Base-by-base conservation (phyloP, 2,113 vertebrate species). In the Chloroceryle aenea region DNA sequence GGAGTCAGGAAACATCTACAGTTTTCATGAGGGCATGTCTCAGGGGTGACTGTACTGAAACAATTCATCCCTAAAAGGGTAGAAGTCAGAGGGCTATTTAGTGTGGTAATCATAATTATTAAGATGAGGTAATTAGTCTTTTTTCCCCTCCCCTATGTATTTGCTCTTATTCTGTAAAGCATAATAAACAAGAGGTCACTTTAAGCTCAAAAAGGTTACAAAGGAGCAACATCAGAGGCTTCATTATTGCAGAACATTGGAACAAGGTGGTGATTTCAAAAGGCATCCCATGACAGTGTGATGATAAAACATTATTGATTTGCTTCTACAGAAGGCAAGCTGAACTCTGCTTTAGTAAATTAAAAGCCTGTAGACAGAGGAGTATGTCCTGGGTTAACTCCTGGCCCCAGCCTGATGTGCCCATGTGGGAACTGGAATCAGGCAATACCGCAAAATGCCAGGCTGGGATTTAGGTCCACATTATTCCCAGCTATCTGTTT, bases 101-200 rank as follows among this genome's bases (percentile, higher is more conserved):
- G 16, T 20, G 52, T 40, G n/a, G 4, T 48, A 43, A 61, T 73
- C 20, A 10, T 29, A 38, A 83, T 43, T 61, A 68, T 10, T 21
- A 52, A 85, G 42, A 62, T 21, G n/a, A 82, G 11, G 40, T 38
- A 50, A 64, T 68, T 2, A 61, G 14, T 12, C 10, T 45, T 42
- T 16, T 0, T 1, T 29, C 6, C 27, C 53, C 7, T 4, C 9
- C 10, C 2, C 6, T 21, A 18, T 8, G 1, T 19, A 14, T 85
- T 63, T 50, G 27, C 14, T 64, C 15, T 42, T 25, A 38, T 47
- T 63, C 55, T 59, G 40, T 21, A 82, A 10, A 81, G 23, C 5
- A 52, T 1, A 56, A 90, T 9, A 36, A 87, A 43, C 14, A 53
- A 48, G 69, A 73, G 20, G n/a, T 27, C 30, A 43, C 48, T 66